phyloP scores from a whole-genome alignment of 2,113 vertebrate species.

The Odobenus rosmarus region DNA sequence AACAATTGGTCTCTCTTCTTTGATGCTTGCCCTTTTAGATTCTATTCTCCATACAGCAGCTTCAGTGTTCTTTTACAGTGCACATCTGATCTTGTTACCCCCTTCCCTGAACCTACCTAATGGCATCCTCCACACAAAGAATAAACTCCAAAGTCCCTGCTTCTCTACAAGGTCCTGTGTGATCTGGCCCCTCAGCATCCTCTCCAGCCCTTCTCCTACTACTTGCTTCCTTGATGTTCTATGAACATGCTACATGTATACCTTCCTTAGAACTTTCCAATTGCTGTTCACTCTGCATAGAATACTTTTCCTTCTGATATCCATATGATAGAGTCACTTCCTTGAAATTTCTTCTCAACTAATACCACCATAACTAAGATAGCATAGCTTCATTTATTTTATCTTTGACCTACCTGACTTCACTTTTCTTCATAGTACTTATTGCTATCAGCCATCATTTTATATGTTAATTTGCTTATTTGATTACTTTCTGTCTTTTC shows the following conservation, averaged over 20 bases:
- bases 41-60: background rate
- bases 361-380: background rate
- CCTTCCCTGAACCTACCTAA: background rate
- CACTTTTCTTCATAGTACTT: background rate
- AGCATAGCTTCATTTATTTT: background rate
- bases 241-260: accelerated
- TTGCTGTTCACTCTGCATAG: background rate
- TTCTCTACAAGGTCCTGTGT: background rate
- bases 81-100: background rate
- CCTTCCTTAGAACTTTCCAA: background rate
- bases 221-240: background rate
- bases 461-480: background rate
- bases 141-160: background rate
- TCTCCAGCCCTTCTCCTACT: background rate
- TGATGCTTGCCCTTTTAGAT: background rate
- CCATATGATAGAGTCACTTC: background rate
- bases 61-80: background rate
- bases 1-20: background rate
- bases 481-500: background rate
- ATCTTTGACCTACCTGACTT: background rate
- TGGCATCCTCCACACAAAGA: background rate
- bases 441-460: background rate
- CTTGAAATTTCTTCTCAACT: background rate
- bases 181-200: background rate
- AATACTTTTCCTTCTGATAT: background rate